Percentiles rank a stretch among this genome's conserved stretches.
Conservation (phyloP, 2,797 vertebrate species). For the Enteromius anoplus region DNA sequence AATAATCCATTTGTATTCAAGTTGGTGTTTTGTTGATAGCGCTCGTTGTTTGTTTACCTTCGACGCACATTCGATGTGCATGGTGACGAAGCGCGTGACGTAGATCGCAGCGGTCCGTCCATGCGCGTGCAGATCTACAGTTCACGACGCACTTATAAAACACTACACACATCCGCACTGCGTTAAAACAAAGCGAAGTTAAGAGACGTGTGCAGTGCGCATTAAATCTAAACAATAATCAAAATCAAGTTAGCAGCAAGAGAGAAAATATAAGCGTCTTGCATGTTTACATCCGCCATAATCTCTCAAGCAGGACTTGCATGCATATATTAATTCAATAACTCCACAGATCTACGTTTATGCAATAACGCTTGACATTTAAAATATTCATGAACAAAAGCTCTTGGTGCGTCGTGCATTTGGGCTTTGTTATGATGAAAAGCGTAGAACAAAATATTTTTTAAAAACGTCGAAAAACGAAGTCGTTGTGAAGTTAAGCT, state of each 20-base stretch:
- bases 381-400: background rate
- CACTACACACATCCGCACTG: constrained; percentile 34
- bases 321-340: background rate
- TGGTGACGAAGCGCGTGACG: background rate
- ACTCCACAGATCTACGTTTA: background rate
- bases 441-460: background rate
- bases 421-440: background rate
- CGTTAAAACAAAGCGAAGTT: constrained; percentile 21
- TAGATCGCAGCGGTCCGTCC: background rate
- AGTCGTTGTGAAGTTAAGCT: background rate
- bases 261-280: background rate
- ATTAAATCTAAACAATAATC: background rate
- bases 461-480: background rate
- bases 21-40: background rate
- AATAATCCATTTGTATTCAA: background rate
- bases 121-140: background rate
- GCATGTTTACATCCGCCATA: constrained; percentile 30
- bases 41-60: background rate
- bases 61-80: background rate
- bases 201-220: background rate
- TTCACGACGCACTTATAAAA: constrained; percentile 24
- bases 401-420: background rate
- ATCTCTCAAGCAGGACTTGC: background rate
- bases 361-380: background rate
- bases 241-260: background rate